Conservation (phyloP, 2,888 invertebrate genomes). For the Drosophila antonietae region DNA sequence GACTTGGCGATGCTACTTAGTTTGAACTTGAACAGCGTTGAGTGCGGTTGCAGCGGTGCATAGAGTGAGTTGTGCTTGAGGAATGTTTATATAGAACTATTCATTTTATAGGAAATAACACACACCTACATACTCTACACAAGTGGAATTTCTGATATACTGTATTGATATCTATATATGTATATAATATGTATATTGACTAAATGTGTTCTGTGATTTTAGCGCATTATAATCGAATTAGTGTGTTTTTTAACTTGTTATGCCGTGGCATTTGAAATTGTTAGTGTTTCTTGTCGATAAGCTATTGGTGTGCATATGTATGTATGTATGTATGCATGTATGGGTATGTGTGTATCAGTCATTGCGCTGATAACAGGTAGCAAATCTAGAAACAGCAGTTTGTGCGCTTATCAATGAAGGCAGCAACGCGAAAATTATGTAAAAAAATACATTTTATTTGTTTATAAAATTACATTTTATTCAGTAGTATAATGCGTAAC, state of each 20-base stretch:
- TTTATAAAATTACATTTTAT: no score
- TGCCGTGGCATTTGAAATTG: neutral
- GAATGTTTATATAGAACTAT: neutral
- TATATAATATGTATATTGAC: neutral
- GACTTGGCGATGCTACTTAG: conserved; percentile 47
- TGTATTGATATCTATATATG: neutral
- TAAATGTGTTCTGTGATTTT: conserved; percentile 4
- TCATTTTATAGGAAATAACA: neutral
- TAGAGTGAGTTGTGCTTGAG: conserved; percentile 48
- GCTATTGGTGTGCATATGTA: conserved; percentile 10
- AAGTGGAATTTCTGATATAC: neutral
- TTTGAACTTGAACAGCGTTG: conserved; percentile 54
- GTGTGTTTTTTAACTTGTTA: neutral
- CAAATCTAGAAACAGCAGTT: conserved; percentile 8
- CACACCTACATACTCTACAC: neutral
- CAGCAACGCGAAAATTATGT: neutral
- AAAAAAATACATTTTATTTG: neutral
- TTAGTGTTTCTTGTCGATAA: conserved; percentile 19
- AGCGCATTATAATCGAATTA: conserved; percentile 6
- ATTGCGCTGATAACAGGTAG: conserved; percentile 34
- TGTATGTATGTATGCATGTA: neutral
- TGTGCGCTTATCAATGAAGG: neutral
- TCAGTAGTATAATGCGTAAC: no score
- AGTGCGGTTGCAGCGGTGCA: conserved; percentile 36
- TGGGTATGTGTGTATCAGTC: neutral